Conservation (phyloP, 2,113 vertebrate genomes). For the Pygoscelis antarcticus region DNA sequence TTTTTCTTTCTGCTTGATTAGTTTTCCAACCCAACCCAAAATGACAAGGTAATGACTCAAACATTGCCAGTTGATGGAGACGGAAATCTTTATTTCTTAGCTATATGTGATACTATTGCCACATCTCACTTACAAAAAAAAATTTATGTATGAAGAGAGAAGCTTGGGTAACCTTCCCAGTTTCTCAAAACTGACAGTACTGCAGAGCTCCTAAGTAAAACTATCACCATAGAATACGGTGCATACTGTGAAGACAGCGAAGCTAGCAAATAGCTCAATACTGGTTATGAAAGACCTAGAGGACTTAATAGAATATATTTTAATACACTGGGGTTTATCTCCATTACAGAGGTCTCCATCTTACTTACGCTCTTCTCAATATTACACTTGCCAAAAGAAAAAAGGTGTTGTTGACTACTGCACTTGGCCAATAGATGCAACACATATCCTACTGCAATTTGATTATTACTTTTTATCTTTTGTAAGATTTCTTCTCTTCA, state of each 20-base stretch:
- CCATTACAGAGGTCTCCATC: neutral
- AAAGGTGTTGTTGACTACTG: neutral
- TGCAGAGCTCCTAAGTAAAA: neutral
- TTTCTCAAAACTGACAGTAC: neutral
- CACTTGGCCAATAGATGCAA: neutral
- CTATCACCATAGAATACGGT: neutral
- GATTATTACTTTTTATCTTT: neutral
- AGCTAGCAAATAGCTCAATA: neutral
- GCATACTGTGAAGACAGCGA: neutral
- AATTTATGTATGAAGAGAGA: neutral
- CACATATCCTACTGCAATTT: neutral
- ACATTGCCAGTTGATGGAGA: neutral
- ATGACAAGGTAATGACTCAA: neutral
- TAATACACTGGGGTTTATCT: neutral
- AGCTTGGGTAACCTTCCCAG: neutral
- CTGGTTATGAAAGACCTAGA: neutral
- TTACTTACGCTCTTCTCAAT: neutral
- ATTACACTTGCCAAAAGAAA: neutral
- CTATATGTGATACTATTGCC: neutral
- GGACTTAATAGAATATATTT: neutral
- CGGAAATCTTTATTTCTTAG: neutral
- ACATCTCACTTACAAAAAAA: neutral
- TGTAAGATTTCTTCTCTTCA: neutral
- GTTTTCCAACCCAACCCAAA: neutral
- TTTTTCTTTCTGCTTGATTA: slow-evolving; percentile 10